phyloP scores from a whole-genome alignment of 2,113 vertebrate species.

The Serilophus lunatus region DNA sequence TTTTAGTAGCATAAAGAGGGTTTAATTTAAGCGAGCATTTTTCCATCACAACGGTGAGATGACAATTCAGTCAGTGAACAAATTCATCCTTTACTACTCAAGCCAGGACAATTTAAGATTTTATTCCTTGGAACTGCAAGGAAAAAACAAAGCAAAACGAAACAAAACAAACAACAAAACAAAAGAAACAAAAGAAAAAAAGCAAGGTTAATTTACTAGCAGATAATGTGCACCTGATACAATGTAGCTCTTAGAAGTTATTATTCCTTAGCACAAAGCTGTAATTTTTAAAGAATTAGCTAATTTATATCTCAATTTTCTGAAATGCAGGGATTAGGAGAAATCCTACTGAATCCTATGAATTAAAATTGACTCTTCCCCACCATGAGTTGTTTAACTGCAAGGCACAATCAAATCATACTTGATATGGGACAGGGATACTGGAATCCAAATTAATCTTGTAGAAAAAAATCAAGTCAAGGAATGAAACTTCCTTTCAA shows the following conservation, averaged over 20 bases:
- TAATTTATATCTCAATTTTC: not conserved
- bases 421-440: not conserved
- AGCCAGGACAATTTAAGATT: not conserved
- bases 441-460: not conserved
- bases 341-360: not conserved
- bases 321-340: not conserved
- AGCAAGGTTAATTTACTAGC: not conserved
- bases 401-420: not conserved
- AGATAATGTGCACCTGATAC: not conserved
- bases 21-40: not conserved
- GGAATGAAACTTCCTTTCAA: not conserved
- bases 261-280: not conserved
- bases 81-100: not conserved
- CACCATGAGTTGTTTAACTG: not conserved
- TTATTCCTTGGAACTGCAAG: constrained; percentile 24
- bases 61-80: not conserved
- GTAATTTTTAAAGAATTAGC: not conserved
- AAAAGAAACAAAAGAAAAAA: not conserved
- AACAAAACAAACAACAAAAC: no score
- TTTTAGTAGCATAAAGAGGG: constrained; percentile 9
- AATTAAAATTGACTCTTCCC: not conserved
- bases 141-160: no score
- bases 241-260: not conserved
- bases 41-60: not conserved
- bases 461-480: not conserved